phyloP scores from a whole-genome alignment of 2,113 vertebrate genomes.

The Meleagris gallopavo region DNA sequence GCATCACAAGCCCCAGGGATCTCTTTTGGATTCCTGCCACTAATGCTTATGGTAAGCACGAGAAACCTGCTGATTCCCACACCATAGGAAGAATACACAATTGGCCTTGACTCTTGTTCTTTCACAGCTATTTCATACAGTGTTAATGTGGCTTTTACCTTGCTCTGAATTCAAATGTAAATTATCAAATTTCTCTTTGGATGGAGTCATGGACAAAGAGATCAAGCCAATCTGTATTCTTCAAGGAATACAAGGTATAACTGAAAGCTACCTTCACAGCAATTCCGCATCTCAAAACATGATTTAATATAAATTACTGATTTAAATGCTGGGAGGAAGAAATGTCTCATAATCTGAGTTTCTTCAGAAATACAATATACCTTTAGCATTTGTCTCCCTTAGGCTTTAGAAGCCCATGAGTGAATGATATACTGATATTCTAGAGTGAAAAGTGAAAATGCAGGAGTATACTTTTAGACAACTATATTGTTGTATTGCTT shows the following conservation, averaged over 20 bases:
- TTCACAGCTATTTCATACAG: not conserved
- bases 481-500: not conserved
- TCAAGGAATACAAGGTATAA: not conserved
- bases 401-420: not conserved
- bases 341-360: not conserved
- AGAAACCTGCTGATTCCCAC: not conserved
- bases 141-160: conserved; percentile 1
- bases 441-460: not conserved
- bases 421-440: too few relatives aligned
- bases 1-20: not conserved
- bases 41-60: not conserved
- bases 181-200: not conserved
- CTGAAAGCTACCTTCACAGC: not conserved
- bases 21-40: conserved; percentile 2
- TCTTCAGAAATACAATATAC: not conserved
- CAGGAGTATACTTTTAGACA: not conserved
- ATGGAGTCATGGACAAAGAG: not conserved
- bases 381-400: not conserved
- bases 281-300: rapidly evolving
- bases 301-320: not conserved
- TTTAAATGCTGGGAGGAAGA: not conserved
- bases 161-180: not conserved
- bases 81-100: not conserved
- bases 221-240: not conserved
- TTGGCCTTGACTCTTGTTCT: not conserved